These are phyloP conservation scores for Scleropages formosus DNA, from an alignment of 2,797 vertebrate genomes.

Conservation along the genomic window DNA sequence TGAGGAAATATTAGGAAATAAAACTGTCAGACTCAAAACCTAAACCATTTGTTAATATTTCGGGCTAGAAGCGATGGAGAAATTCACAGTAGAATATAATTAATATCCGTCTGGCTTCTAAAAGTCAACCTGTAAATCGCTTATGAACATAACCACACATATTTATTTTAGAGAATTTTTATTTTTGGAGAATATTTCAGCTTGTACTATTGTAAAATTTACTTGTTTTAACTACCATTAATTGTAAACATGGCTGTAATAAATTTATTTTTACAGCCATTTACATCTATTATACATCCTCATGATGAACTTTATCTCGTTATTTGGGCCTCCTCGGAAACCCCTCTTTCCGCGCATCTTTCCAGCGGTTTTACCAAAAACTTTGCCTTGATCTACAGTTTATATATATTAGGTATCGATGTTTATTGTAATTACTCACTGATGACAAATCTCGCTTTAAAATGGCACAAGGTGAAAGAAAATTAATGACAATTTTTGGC, in stretches of 20 bases:
- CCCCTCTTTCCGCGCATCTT: neutral
- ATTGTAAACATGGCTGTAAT: slow-evolving; percentile 9
- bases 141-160: no score
- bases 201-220: no score
- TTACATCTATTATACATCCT: neutral
- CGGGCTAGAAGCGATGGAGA: neutral
- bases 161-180: no score
- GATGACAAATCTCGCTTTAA: neutral
- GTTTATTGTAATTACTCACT: neutral
- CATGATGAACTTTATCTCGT: neutral
- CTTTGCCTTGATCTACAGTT: no score
- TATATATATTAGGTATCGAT: neutral
- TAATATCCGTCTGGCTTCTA: no score
- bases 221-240: neutral
- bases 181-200: no score
- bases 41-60: neutral
- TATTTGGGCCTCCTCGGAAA: neutral
- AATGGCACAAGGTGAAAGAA: neutral
- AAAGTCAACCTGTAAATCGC: no score
- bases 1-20: neutral
- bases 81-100: neutral
- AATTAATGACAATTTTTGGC: neutral
- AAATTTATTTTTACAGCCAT: neutral
- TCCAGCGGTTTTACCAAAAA: neutral
- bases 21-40: neutral